Evolutionary conservation across 1,140 invertebrate genomes (phyloP).

Genomic region (Bombus turneri): DNA sequence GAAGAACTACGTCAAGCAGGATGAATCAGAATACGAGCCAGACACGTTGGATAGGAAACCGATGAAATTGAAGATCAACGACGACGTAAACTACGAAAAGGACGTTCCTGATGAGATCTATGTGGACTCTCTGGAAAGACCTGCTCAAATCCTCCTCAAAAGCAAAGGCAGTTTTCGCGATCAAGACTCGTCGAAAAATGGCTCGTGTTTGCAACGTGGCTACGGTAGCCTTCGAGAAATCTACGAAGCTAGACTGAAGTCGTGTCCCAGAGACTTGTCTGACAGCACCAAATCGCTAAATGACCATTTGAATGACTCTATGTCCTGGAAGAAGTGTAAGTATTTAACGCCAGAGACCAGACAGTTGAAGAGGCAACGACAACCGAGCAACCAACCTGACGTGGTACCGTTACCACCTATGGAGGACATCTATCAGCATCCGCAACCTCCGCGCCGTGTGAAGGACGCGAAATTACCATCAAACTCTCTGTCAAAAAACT

Average conservation of each 20-base stretch:
- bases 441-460: slow-evolving; percentile 83
- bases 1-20: slow-evolving; percentile 86
- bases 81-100: slow-evolving; percentile 74
- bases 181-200: slow-evolving; percentile 70
- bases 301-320: slow-evolving; percentile 61
- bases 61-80: slow-evolving; percentile 84
- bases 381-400: slow-evolving; percentile 84
- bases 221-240: slow-evolving; percentile 89
- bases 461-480: slow-evolving; percentile 65
- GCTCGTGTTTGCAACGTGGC: slow-evolving; percentile 74
- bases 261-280: slow-evolving; percentile 58
- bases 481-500: slow-evolving; percentile 85
- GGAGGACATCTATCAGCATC: slow-evolving; percentile 85
- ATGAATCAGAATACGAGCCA: slow-evolving; percentile 91
- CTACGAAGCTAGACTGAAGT: slow-evolving; percentile 84
- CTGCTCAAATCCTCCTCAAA: slow-evolving; percentile 83
- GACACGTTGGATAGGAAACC: slow-evolving; percentile 93
- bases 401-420: slow-evolving; percentile 84
- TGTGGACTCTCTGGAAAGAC: slow-evolving; percentile 84
- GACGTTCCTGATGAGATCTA: slow-evolving; percentile 78
- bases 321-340: slow-evolving; percentile 73
- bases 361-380: slow-evolving; percentile 86
- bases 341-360: slow-evolving; percentile 76
- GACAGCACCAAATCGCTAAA: slow-evolving; percentile 59
- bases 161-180: slow-evolving; percentile 86